Base-by-base conservation (phyloP, 2,113 vertebrate genomes). In the Rhea pennata region DNA sequence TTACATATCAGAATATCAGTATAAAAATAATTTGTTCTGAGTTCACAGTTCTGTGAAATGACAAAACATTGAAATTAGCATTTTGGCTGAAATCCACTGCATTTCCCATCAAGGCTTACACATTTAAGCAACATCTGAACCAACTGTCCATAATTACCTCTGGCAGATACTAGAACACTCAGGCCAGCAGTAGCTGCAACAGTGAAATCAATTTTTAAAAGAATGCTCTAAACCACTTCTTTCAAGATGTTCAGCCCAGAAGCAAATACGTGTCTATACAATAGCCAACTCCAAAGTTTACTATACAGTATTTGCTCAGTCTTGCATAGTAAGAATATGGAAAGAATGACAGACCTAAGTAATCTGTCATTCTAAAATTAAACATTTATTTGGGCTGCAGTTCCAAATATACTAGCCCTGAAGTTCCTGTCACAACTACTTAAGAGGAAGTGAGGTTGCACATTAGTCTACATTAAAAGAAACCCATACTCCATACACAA, bases 101-200 rank as follows among this genome's bases (percentile, higher is more conserved):
- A 83, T 96, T 98, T 98, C 97, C 96, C 96, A 98, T 98, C 94
- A 98, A 98, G 83, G 87, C 92, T 96, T 93, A 97, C 93, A 94
- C 95, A 96, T 93, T 93, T 92, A 95, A 97, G 95, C 85, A 97
- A 95, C 89, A 96, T 88, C 96, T 95, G 94, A 97, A 96, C 91
- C 93, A 94, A 97, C 73, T 71, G 89, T 71, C 94, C 93, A 95
- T 96, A 97, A 97, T 96, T 95, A 96, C 72, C 95, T 73, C 92
- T 97, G 95, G 95, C 97, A 97, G 95, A 96, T 82, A 87, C 64
- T 78, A 22, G 77, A 94, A 96, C 95, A 91, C 92, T 95, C 91
- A 96, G 92, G 77, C 95, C 88, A 96, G 53, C 15, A 88, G 88
- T 92, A 97, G 91, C 96, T 82, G 87, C 86, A 94, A 84, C 36